phyloP scores from a whole-genome alignment of 2,888 invertebrate species.

The Dasysyrphus tricinctus region DNA sequence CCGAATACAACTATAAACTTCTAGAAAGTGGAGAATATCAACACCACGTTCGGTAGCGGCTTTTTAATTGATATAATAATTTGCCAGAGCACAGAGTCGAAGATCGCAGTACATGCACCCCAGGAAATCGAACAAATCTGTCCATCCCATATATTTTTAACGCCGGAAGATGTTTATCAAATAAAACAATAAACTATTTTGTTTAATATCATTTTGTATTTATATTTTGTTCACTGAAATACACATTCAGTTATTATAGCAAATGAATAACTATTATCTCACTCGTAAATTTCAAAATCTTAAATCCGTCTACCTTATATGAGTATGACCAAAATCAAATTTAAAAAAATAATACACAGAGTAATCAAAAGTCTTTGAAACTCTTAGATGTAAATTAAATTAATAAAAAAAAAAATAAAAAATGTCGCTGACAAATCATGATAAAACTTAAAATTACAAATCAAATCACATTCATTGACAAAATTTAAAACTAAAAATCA shows the following conservation, averaged over 20 bases:
- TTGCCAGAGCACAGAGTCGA: too few relatives aligned
- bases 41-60: too few relatives aligned
- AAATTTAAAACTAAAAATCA: conserved; percentile 52
- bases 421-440: conserved; percentile 32
- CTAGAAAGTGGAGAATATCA: too few relatives aligned
- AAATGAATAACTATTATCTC: conserved; percentile 59
- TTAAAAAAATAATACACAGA: conserved; percentile 10
- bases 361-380: conserved; percentile 25
- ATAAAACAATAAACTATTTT: not conserved
- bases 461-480: conserved; percentile 73
- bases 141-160: too few relatives aligned
- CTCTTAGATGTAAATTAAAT: conserved; percentile 22
- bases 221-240: conserved; percentile 59
- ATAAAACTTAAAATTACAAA: conserved; percentile 62
- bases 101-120: too few relatives aligned
- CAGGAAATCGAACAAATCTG: too few relatives aligned
- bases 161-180: too few relatives aligned
- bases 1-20: too few relatives aligned
- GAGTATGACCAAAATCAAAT: conserved; percentile 15
- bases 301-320: conserved; percentile 39
- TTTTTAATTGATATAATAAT: too few relatives aligned
- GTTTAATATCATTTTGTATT: conserved; percentile 61
- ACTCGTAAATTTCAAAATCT: conserved; percentile 64
- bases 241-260: conserved; percentile 52
- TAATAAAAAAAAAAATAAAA: not conserved